phyloP scores from a whole-genome alignment of 2,888 invertebrate genomes.

The Cotesia congregata region DNA sequence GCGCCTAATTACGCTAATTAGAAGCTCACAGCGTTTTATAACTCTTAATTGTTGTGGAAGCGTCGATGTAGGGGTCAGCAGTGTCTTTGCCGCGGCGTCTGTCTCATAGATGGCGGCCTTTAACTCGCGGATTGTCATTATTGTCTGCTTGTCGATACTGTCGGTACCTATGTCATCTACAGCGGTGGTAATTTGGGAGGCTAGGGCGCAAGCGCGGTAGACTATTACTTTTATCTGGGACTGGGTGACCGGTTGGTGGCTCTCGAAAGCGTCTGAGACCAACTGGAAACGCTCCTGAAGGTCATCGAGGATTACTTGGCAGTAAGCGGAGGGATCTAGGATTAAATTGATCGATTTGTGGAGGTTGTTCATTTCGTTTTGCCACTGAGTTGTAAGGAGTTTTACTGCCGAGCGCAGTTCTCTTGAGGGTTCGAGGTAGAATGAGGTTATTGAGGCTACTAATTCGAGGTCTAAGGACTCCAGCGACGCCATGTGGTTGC shows the following conservation, averaged over 20 bases:
- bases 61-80: slow-evolving; percentile 60
- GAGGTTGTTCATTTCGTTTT: slow-evolving; percentile 74
- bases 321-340: slow-evolving; percentile 79
- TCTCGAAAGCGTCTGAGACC: slow-evolving; percentile 63
- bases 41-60: slow-evolving; percentile 66
- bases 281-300: slow-evolving; percentile 59
- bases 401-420: slow-evolving; percentile 71
- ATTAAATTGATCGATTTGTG: slow-evolving; percentile 76
- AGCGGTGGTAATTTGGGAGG: slow-evolving; percentile 62
- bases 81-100: slow-evolving; percentile 61
- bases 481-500: slow-evolving; percentile 77
- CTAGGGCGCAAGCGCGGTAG: slow-evolving; percentile 61
- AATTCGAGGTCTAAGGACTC: slow-evolving; percentile 79
- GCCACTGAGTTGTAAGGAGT: slow-evolving; percentile 75
- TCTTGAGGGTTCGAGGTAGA: slow-evolving; percentile 71
- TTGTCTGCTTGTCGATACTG: slow-evolving; percentile 62
- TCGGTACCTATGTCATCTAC: slow-evolving; percentile 64
- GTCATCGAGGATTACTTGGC: slow-evolving; percentile 71
- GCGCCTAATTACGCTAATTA: slow-evolving; percentile 63
- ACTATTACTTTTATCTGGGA: slow-evolving; percentile 54
- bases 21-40: slow-evolving; percentile 66
- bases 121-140: slow-evolving; percentile 64
- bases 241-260: slow-evolving; percentile 59
- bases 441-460: slow-evolving; percentile 74
- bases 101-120: slow-evolving; percentile 68